Evolutionary conservation across 2,797 vertebrate species (phyloP).

Genomic region (Macroramphosus scolopax): DNA sequence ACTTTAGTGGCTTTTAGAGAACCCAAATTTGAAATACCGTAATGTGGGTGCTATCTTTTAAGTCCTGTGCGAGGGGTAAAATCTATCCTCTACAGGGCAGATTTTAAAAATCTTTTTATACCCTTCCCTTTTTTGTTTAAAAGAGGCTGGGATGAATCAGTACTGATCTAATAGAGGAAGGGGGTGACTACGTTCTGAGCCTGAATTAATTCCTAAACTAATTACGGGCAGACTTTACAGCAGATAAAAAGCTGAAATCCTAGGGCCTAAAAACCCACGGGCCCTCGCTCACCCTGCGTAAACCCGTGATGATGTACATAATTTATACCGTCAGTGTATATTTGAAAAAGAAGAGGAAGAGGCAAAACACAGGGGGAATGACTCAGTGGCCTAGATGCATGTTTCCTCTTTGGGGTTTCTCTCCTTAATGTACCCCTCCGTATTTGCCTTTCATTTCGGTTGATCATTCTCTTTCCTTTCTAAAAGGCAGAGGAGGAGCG

Average conservation of each 20-base stretch:
- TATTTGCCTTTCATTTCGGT: constrained; percentile 39
- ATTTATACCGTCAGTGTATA: constrained; percentile 73
- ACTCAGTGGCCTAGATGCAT: constrained; percentile 76
- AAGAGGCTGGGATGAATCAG: constrained; percentile 48
- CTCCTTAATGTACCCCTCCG: constrained; percentile 29
- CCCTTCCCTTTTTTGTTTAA: neutral
- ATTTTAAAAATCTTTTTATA: constrained; percentile 18
- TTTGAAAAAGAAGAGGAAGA: constrained; percentile 60
- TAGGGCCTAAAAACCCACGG: constrained; percentile 57
- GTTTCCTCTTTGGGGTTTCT: constrained; percentile 70
- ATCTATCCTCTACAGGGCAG: constrained; percentile 15
- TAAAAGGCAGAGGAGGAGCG: neutral
- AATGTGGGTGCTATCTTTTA: constrained; percentile 10
- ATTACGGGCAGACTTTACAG: constrained; percentile 68
- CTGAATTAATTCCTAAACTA: constrained; percentile 76
- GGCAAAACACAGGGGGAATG: constrained; percentile 66
- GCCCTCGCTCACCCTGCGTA: constrained; percentile 56
- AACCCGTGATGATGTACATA: constrained; percentile 71
- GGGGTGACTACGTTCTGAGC: constrained; percentile 56
- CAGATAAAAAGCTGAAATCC: constrained; percentile 72
- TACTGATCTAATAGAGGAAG: constrained; percentile 50
- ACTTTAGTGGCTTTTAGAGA: neutral
- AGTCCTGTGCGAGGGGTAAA: constrained; percentile 32
- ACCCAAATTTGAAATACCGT: constrained; percentile 2
- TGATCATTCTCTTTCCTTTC: constrained; percentile 25